Conservation (phyloP, 2,797 vertebrate species). For the Hydrolagus colliei region DNA sequence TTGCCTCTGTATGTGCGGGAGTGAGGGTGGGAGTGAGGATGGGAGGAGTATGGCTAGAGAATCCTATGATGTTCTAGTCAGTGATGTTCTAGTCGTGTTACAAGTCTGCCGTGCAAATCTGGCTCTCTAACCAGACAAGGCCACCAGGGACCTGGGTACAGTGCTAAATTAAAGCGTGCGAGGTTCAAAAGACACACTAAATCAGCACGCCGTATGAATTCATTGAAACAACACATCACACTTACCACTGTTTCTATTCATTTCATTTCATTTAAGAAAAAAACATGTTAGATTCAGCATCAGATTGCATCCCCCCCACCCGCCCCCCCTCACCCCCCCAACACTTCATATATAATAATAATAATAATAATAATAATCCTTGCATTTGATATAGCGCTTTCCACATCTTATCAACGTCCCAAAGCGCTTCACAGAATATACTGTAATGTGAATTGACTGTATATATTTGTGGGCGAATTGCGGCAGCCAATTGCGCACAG, state of each 20-base stretch:
- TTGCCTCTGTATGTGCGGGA: conserved; percentile 51
- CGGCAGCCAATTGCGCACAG: no score
- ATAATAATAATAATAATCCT: no score
- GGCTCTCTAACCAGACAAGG: conserved; percentile 64
- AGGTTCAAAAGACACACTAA: conserved; percentile 50
- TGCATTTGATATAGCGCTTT: no score
- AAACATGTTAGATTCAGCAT: conserved; percentile 12
- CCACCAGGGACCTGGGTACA: conserved; percentile 55
- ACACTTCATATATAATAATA: neutral
- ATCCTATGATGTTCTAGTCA: conserved; percentile 59
- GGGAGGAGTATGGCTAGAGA: conserved; percentile 64
- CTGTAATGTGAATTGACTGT: no score
- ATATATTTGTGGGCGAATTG: no score
- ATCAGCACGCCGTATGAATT: conserved; percentile 73
- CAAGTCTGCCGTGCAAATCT: conserved; percentile 59
- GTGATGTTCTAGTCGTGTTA: conserved; percentile 46
- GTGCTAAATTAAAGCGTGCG: conserved; percentile 68
- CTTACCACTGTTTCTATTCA: conserved; percentile 5
- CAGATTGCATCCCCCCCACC: neutral
- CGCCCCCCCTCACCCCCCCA: no score
- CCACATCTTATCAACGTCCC: no score
- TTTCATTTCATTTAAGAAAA: neutral
- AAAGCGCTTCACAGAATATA: no score
- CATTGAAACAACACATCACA: conserved; percentile 40
- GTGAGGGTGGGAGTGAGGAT: conserved; percentile 50